Evolutionary conservation across 2,888 invertebrate genomes (phyloP), one percentile per base, ranked within the genome.

Genomic region (Mylabris sibirica): DNA sequence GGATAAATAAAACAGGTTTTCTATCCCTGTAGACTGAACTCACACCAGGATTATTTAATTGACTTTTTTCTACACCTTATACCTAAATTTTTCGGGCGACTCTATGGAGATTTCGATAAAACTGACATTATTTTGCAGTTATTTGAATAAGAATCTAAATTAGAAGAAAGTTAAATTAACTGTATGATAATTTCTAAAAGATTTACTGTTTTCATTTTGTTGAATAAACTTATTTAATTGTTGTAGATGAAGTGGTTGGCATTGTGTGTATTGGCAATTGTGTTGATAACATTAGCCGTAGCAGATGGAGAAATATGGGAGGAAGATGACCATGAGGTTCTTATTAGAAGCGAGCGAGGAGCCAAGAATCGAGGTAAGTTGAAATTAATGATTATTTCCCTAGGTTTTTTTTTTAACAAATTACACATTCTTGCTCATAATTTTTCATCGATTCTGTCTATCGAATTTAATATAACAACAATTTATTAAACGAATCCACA

Each of bases 261-360:
- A 61, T 78, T 83, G 66, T 87, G 84, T 76, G 79, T 86, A 75
- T 83, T 87, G 77, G 83, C 87, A 81, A 83, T 88, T 71, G 86
- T 87, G 63, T 81, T 89, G 78, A 83, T 89, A 74, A 82, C 88
- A 76, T 77, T 88, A 74, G 86, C 86, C 30, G 82, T 87, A 61
- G 89, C 88, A 12, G 90, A 90, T 77, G 92, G 92, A 8, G 93
- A 94, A 86, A 90, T 92, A 69, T 90, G 90, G 90, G 92, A 93
- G 82, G 93, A 93, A 81, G 90, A 91, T 79, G 92, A 93, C 80
- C 92, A 90, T 81, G 94, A 93, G 84, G 90, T 93, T 68, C 89
- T 93, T 75, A 91, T 93, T 78, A 90, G 94, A 80, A 93, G 90
- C 81, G 92, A 92, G 83, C 89, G 94, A 72, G 94, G 93, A 71